Base-by-base conservation (phyloP, 2,113 vertebrate genomes). In the Chitala chitala region DNA sequence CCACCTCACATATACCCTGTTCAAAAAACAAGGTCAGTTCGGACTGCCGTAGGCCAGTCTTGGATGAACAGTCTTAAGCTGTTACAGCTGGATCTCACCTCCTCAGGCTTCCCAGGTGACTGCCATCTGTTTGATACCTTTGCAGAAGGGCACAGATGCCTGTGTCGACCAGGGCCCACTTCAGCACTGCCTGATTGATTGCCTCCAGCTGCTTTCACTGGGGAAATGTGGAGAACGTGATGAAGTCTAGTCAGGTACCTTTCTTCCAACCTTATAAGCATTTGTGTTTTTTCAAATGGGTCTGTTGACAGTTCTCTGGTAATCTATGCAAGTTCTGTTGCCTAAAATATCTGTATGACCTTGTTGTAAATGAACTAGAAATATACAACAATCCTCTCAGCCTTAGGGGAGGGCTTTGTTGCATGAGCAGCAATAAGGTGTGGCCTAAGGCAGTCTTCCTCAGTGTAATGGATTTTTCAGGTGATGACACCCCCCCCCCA, bases 401-500 rank as follows among this genome's bases (percentile, higher is more conserved):
- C 59, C n/a, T 63, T 8, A 5, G 38, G 15, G 17, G 56, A 63
- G 59, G 59, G 59, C 38, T 63, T 31, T 71, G 51, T 40, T 20
- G 51, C 50, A 33, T 71, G 69, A 71, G 31, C 33, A 36, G 20
- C 9, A 10, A 54, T 56, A 51, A 71, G 50, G 31, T 9, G 53
- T 55, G 33, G 31, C 31, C 69, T 13, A 33, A 38, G 33, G 38
- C 69, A 56, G 3, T 71, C 53, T 53, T n/a, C 69, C 68, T n/a
- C 68, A 24, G n/a, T 36, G 20, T 12, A 33, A 29, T 8, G 17
- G 48, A 46, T 70, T 0, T 54, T 33, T 50, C 31, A 36, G 26
- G 31, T 51, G 31, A 29, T 12, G 36, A 38, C 59, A 63, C 59
- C 31, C 38, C 31, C 29, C 2, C 33, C 7, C 17, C 44, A n/a